Evolutionary conservation across 2,113 vertebrate species (phyloP), one percentile per base, ranked within the genome.

Genomic region (Caloenas nicobarica): DNA sequence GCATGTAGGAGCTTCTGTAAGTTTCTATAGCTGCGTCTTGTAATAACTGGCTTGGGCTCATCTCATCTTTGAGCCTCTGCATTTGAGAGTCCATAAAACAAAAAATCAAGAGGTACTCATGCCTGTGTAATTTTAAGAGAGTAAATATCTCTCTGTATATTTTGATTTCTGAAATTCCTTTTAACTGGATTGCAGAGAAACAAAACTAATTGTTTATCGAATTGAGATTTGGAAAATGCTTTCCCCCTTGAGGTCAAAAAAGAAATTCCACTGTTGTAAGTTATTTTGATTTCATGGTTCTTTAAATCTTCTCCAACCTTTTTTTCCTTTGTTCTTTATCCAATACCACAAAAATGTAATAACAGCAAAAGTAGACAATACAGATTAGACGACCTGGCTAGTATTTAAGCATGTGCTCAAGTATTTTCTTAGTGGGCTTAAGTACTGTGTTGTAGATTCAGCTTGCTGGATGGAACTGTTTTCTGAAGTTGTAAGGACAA

Each of bases 201-300:
- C 58, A 89, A 96, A 97, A 48, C 68, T 93, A 91, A 91, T 97
- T 97, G 92, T 96, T 97, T 97, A 97, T 98, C 96, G 97, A 96
- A 97, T 93, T 82, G 95, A 69, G 66, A 34, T 97, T 91, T 97
- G 96, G 97, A 96, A 96, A 96, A 97, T 62, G 81, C 76, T 78
- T 92, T 95, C 36, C 53, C 65, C 84, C 92, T 90, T 76, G 91
- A 97, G 96, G 93, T 94, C 48, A 83, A 73, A 80, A 78, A 88
- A 81, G 77, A 71, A 93, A 44, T 17, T 83, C 89, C 91, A 66
- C 34, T 38, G 82, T 86, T 53, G 36, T 79, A 79, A 96, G 92
- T 77, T 89, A 88, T 86, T 95, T 83, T 86, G 93, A 78, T 79
- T 95, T 93, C 21, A 4, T 76, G 26, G 10, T 96, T 78, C 94